Percentiles rank a stretch among this genome's conserved stretches.
Conservation (phyloP, 2,113 vertebrate genomes). For the Motacilla alba region DNA sequence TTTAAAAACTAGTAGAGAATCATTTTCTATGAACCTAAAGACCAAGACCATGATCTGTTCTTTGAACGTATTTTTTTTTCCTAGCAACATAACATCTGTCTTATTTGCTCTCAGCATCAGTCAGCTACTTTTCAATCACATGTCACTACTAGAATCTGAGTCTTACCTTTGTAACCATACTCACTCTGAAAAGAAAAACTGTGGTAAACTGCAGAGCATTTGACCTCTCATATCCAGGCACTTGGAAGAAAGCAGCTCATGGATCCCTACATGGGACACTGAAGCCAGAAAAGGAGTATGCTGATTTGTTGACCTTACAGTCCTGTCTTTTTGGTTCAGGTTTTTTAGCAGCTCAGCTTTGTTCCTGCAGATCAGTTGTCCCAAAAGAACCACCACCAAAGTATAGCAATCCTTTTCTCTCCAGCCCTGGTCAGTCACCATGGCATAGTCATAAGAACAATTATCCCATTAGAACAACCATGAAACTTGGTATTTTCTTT, state of each 20-base stretch:
- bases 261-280: neutral
- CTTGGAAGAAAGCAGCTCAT: neutral
- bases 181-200: neutral
- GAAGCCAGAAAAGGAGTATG: neutral
- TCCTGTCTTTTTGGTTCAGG: neutral
- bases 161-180: neutral
- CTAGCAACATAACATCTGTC: neutral
- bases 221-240: neutral
- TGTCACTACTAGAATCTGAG: neutral
- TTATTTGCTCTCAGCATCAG: neutral
- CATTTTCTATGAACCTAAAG: neutral
- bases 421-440: neutral
- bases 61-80: neutral
- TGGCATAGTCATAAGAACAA: neutral
- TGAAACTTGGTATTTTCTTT: neutral
- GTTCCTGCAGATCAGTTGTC: neutral
- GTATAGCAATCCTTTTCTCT: neutral
- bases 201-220: neutral
- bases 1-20: neutral
- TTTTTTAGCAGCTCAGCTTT: neutral
- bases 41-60: neutral
- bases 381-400: neutral
- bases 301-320: neutral
- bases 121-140: neutral
- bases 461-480: neutral